A percentile compares a stretch with the other conserved stretches of the same genome.
These are phyloP conservation scores for Dicroscelio sp. DNA, from an alignment of 2,888 invertebrate species.

Conservation along the genomic window DNA sequence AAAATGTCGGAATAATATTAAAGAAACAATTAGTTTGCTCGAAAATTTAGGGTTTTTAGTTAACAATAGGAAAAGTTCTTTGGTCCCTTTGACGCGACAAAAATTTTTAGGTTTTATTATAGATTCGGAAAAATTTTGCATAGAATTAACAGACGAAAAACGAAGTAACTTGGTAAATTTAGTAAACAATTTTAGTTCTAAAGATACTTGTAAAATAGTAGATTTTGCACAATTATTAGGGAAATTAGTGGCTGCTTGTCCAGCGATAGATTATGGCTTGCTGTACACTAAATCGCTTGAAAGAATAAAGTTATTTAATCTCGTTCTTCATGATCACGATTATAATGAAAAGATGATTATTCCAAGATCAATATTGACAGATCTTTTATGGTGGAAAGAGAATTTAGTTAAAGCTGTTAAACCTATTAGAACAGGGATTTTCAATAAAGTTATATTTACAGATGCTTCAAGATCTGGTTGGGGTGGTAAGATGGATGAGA, in stretches of 20 bases:
- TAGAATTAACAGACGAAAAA: constrained; percentile 28
- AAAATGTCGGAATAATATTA: not conserved
- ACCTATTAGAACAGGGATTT: constrained; percentile 21
- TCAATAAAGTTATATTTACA: constrained; percentile 19
- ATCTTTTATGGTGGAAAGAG: constrained; percentile 48
- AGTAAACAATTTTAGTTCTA: not conserved
- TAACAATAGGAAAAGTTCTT: not conserved
- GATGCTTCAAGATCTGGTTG: constrained; percentile 48
- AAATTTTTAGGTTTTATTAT: constrained; percentile 32
- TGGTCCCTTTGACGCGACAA: not conserved
- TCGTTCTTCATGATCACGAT: constrained; percentile 12
- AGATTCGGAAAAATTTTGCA: constrained; percentile 5
- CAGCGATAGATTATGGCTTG: constrained; percentile 53
- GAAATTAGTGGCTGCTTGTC: constrained; percentile 60
- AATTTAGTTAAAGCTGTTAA: not conserved
- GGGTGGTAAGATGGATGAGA: not conserved
- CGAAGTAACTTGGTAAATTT: not conserved
- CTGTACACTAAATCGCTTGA: constrained; percentile 36
- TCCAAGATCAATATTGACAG: constrained; percentile 25
- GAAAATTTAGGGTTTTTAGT: constrained; percentile 3
- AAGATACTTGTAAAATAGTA: not conserved
- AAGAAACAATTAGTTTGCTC: not conserved
- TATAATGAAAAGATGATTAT: constrained; percentile 37
- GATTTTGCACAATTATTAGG: constrained; percentile 28
- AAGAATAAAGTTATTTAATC: not conserved